Evolutionary conservation across 2,113 vertebrate genomes (phyloP).

Genomic region (Macquaria australasica): DNA sequence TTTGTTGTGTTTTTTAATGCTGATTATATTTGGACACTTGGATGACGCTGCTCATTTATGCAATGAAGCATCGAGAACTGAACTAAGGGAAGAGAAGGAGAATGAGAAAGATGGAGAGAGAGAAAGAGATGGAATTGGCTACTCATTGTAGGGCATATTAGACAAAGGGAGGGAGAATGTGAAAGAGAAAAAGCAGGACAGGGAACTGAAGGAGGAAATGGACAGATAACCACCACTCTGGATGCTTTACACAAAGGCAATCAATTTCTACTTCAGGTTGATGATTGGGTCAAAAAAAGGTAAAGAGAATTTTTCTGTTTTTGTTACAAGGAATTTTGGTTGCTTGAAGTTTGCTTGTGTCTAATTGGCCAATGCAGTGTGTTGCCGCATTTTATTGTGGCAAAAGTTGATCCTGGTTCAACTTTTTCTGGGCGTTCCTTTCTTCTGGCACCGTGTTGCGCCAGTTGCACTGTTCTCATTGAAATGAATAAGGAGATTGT

Average conservation of each 20-base stretch:
- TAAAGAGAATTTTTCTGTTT: not conserved
- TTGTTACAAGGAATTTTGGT: not conserved
- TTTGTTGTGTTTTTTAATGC: not conserved
- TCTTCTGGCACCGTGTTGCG: not conserved
- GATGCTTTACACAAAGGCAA: not conserved
- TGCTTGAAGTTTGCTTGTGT: not conserved
- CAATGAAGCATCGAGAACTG: not conserved
- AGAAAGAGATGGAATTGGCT: not conserved
- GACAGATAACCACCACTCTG: not conserved
- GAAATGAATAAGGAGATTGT: not conserved
- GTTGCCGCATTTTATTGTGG: too few species aligned
- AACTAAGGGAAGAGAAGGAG: not conserved
- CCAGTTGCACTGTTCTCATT: not conserved
- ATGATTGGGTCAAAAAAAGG: not conserved
- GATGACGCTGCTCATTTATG: not conserved
- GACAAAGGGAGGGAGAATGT: not conserved
- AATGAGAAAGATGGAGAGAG: not conserved
- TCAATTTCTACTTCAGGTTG: not conserved
- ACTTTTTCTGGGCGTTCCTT: not conserved
- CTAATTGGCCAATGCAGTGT: too few species aligned
- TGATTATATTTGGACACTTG: constrained; percentile 18
- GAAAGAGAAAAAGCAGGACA: not conserved
- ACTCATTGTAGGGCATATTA: too few species aligned
- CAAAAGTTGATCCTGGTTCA: not conserved
- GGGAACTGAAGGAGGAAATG: not conserved